Percentiles rank a stretch among this genome's conserved stretches.
Conservation (phyloP, 2,113 vertebrate genomes). For the Eulemur rufifrons region DNA sequence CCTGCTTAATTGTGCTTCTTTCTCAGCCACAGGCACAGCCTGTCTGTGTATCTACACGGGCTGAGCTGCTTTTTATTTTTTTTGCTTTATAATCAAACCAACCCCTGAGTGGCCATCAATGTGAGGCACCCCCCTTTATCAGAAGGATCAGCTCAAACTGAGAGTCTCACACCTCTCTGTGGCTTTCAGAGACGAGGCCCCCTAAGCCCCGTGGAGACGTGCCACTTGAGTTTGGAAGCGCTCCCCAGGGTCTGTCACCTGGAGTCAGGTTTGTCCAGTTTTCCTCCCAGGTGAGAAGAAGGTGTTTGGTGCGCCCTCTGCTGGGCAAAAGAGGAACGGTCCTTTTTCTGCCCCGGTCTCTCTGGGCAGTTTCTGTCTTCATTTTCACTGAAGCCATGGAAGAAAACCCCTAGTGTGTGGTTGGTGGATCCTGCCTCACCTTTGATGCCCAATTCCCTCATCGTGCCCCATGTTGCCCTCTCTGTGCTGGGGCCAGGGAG, state of each 20-base stretch:
- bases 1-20: background rate
- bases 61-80: background rate
- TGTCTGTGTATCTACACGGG: background rate
- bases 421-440: background rate
- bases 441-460: background rate
- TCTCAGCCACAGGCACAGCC: background rate
- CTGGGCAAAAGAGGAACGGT: background rate
- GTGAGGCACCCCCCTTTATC: constrained; percentile 21
- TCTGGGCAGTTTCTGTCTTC: background rate
- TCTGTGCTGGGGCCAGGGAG: background rate
- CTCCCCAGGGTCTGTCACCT: background rate
- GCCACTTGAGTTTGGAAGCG: background rate
- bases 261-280: background rate
- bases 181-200: constrained; percentile 21
- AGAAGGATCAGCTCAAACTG: constrained; percentile 39
- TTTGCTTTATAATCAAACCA: background rate
- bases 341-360: background rate
- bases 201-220: background rate
- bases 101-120: background rate
- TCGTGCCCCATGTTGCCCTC: fast-evolving
- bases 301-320: background rate
- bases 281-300: background rate
- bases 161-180: background rate
- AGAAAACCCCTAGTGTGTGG: background rate
- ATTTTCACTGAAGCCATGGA: background rate